These are phyloP conservation scores for Drosophila fuyamai DNA, from an alignment of 1,140 invertebrate species.

Conservation along the genomic window DNA sequence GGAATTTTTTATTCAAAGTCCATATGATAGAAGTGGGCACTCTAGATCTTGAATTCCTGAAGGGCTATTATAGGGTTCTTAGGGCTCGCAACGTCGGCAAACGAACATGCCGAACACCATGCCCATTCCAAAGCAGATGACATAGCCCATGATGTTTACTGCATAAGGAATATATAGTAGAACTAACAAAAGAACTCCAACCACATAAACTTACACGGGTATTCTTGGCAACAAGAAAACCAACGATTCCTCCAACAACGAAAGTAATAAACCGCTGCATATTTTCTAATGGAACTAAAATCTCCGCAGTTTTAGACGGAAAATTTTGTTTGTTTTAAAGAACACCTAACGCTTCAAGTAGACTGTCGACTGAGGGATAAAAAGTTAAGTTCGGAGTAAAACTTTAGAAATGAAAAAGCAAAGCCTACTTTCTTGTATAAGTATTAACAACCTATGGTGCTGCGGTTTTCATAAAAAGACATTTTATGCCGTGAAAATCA, in stretches of 20 bases:
- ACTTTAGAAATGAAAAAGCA: background rate
- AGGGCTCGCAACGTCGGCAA: conserved; percentile 40
- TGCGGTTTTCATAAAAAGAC: no score
- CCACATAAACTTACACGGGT: conserved; percentile 28
- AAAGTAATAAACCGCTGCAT: conserved; percentile 51
- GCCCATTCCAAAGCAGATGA: conserved; percentile 53
- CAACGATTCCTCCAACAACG: conserved; percentile 44
- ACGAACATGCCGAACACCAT: conserved; percentile 51
- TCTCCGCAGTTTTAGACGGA: background rate
- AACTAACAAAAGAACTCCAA: no score
- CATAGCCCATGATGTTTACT: conserved; percentile 38
- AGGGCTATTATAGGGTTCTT: background rate
- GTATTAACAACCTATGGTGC: no score
- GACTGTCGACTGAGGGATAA: background rate
- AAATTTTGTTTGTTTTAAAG: conserved; percentile 10
- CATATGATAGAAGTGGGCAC: background rate
- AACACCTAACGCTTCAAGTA: background rate
- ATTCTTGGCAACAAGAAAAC: conserved; percentile 41
- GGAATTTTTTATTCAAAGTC: background rate
- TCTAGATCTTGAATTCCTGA: background rate
- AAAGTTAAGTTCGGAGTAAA: background rate
- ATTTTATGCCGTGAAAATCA: no score
- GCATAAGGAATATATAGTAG: background rate
- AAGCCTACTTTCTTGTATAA: background rate
- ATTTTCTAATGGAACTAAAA: background rate